phyloP scores from a whole-genome alignment of 2,888 invertebrate genomes.

The Tethea ocularis region DNA sequence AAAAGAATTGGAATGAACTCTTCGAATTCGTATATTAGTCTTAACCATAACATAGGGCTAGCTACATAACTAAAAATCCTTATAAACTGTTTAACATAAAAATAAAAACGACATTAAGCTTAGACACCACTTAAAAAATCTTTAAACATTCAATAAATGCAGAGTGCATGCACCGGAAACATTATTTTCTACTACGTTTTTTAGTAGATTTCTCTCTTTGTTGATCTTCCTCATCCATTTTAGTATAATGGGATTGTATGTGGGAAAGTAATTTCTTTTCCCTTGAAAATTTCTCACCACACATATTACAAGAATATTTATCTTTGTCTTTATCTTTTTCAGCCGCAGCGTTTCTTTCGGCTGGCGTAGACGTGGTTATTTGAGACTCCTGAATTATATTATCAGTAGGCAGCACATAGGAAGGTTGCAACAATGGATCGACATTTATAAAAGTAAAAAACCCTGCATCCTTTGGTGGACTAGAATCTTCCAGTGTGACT shows the following conservation, averaged over 20 bases:
- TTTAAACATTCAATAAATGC: constrained; percentile 22
- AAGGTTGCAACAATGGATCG: constrained; percentile 71
- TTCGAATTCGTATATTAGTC: not conserved
- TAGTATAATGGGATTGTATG: constrained; percentile 70
- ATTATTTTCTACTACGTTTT: constrained; percentile 37
- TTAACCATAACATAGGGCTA: not conserved
- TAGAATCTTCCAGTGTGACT: constrained; percentile 55
- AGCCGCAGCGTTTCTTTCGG: constrained; percentile 30
- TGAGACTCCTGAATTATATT: constrained; percentile 77
- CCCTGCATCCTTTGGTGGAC: constrained; percentile 54
- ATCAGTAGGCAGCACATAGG: constrained; percentile 72
- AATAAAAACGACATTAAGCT: not conserved
- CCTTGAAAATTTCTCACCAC: constrained; percentile 63
- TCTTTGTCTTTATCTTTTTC: constrained; percentile 41
- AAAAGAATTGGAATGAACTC: not conserved
- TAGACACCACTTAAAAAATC: constrained; percentile 20
- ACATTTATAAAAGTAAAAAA: constrained; percentile 78
- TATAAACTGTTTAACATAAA: not conserved
- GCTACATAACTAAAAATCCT: not conserved
- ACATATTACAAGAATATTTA: constrained; percentile 71
- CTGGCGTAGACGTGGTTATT: constrained; percentile 67
- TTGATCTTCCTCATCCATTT: constrained; percentile 69
- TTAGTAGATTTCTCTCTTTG: constrained; percentile 40
- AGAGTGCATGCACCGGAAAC: constrained; percentile 12
- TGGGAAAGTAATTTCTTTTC: constrained; percentile 74